These are phyloP conservation scores for Sebastes jordani DNA, from an alignment of 2,797 vertebrate genomes.

Conservation along the genomic window DNA sequence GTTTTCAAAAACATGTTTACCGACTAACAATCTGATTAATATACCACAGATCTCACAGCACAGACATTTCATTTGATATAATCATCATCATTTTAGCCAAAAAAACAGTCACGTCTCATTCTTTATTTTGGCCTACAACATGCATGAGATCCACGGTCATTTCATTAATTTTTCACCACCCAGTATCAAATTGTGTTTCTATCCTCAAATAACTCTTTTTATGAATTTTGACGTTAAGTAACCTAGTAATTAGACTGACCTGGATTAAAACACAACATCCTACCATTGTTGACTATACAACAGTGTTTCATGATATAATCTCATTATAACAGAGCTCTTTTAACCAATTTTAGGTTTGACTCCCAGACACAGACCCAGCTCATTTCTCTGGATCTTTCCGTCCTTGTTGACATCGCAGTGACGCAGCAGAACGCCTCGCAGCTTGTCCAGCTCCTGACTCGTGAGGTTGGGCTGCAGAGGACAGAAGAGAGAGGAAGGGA, in stretches of 20 bases:
- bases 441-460: conserved; percentile 90
- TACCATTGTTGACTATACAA: neutral
- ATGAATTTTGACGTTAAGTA: neutral
- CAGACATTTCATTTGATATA: neutral
- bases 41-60: neutral
- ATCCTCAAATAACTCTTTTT: neutral
- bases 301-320: neutral
- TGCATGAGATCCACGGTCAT: conserved; percentile 23
- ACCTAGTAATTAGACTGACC: neutral
- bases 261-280: conserved; percentile 3
- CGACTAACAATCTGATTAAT: neutral
- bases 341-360: conserved; percentile 80
- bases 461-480: conserved; percentile 89
- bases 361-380: conserved; percentile 93
- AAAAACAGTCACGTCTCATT: neutral
- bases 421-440: conserved; percentile 87
- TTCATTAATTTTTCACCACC: neutral
- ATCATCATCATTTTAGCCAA: too few relatives aligned
- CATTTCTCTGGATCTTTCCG: conserved; percentile 95
- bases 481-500: neutral
- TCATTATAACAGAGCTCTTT: neutral
- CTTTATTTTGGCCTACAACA: conserved; percentile 6
- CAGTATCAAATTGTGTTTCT: neutral
- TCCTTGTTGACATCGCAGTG: conserved; percentile 96
- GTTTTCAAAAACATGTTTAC: neutral